phyloP scores from a whole-genome alignment of 2,797 vertebrate species.

The Epinephelus awoara region DNA sequence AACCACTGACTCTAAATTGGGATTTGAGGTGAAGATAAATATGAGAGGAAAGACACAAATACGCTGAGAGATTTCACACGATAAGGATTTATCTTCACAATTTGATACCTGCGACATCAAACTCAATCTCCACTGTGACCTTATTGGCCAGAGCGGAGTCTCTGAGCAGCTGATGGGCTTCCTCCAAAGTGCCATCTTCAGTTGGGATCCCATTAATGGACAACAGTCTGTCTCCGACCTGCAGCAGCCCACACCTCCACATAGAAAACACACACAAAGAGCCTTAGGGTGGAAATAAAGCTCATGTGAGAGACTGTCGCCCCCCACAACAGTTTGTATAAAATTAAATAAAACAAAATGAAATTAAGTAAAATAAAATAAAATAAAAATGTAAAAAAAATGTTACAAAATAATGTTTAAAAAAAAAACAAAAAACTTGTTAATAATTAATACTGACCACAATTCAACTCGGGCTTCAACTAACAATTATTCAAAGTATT shows the following conservation, averaged over 20 bases:
- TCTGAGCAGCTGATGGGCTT: constrained; percentile 96
- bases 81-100: background rate
- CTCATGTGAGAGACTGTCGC: no score
- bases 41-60: background rate
- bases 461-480: no score
- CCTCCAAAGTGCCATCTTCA: constrained; percentile 96
- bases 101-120: constrained; percentile 93
- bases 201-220: constrained; percentile 95
- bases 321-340: no score
- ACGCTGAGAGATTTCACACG: background rate
- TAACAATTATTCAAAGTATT: no score
- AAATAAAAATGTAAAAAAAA: no score
- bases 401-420: no score
- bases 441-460: no score
- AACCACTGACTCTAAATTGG: constrained; percentile 93
- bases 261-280: constrained; percentile 6
- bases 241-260: constrained; percentile 93
- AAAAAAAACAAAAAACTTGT: no score
- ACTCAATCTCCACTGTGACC: constrained; percentile 95
- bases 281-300: no score
- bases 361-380: no score
- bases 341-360: no score
- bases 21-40: background rate
- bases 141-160: constrained; percentile 94
- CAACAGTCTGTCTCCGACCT: constrained; percentile 95